Evolutionary conservation across 2,888 invertebrate genomes (phyloP), one percentile per base, ranked within the genome.

Genomic region (Dusona sp.): DNA sequence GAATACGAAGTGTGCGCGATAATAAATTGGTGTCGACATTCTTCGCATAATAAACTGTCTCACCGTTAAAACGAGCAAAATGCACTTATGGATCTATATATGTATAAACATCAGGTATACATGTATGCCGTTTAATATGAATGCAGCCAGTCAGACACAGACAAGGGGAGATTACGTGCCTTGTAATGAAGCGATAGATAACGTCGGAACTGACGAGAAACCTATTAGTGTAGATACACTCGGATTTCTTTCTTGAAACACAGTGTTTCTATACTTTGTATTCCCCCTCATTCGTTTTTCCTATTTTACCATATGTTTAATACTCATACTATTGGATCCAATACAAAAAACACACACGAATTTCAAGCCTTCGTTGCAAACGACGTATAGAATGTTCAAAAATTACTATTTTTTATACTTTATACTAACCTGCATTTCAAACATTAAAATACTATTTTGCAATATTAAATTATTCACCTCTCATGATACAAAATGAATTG

Each of bases 161-260:
- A 77, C 83, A 72, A 73, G 70, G 80, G 80, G 77, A 70, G 75
- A 77, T 68, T 78, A 79, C 73, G 77, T 75, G 83, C 54, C 19
- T 82, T 72, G 68, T 86, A 86, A 86, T 86, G 83, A 86, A 86
- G 86, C 86, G 83, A 86, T 86, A 83, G 86, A 86, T 83, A 86
- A 86, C 80, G 80, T 86, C 83, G 57, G 42, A 33, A 72, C 79
- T 70, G 86, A 79, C 83, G 73, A 83, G 83, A 42, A 79, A 74
- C 83, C 83, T 83, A 86, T 86, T 83, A 86, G 85, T 83, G 79
- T 65, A 48, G 38, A 80, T 80, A 82, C 64, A 72, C 61, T 73
- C 25, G 64, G 86, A 86, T 85, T 86, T 86, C 82, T 67, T 65
- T 57, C 61, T 80, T 57, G 38, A 80, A 83, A 78, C 77, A 25